Evolutionary conservation across 1,140 invertebrate genomes (phyloP).

Genomic region (Zophobas atratus): DNA sequence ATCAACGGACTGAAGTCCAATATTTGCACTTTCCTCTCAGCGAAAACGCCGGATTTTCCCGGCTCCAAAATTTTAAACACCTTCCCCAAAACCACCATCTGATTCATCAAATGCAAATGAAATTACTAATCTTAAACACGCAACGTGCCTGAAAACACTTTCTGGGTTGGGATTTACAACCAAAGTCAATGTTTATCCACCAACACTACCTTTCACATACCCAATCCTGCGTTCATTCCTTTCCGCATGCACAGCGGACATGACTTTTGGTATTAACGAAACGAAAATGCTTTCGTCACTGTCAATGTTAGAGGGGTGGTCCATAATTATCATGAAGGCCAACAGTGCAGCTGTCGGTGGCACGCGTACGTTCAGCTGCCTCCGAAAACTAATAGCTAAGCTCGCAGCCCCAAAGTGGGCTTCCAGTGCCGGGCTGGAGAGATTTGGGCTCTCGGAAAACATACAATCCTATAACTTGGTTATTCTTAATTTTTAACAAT

Average conservation of each 20-base stretch:
- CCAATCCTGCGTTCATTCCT: constrained; percentile 10
- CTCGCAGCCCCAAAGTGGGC: not conserved
- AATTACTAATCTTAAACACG: constrained; percentile 14
- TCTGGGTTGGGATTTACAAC: constrained; percentile 37
- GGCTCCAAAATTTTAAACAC: no score
- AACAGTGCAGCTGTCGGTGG: constrained; percentile 19
- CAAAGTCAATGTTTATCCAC: constrained; percentile 34
- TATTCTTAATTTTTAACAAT: no score
- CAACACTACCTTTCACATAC: constrained; percentile 31
- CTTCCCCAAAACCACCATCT: no score
- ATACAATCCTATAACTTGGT: no score
- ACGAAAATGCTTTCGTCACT: constrained; percentile 13
- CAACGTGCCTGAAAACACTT: constrained; percentile 20
- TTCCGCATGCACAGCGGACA: not conserved
- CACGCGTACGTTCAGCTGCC: constrained; percentile 21
- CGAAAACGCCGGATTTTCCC: no score
- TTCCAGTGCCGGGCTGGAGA: not conserved
- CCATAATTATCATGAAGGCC: constrained; percentile 2
- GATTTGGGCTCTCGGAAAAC: no score
- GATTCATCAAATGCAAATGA: not conserved
- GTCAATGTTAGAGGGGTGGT: constrained; percentile 23
- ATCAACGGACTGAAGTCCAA: no score
- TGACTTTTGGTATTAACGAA: constrained; percentile 8
- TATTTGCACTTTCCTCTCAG: no score
- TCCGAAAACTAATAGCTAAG: not conserved